Base-by-base conservation (phyloP, 2,113 vertebrate species). In the Ploceus nigricollis region DNA sequence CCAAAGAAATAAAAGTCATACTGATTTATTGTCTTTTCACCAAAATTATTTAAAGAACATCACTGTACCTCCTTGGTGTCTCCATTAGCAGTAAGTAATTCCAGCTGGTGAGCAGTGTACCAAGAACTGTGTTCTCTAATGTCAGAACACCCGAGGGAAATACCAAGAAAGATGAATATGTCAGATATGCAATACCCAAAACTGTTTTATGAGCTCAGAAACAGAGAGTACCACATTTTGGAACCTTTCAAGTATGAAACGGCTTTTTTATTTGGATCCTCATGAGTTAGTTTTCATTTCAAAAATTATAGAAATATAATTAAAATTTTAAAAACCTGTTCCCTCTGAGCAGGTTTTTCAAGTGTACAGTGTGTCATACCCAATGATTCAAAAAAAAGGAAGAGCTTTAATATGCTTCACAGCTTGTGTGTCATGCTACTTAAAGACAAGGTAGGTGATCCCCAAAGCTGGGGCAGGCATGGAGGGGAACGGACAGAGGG, bases 161-260 rank as follows among this genome's bases (percentile, higher is more conserved):
- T 22, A 58, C 18, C 15, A 93, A 91, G 73, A 79, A 70, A 60
- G 39, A 89, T 48, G n/a, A 7, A 18, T 69, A 58, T 80, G 58
- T 77, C 82, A 84, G 53, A 82, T n/a, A 77, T 27, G 17, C 35
- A 51, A 24, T 66, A 66, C 9, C 15, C 57, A 71, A 64, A 90
- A 65, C 7, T 39, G 11, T 37, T 94, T 90, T 68, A 78, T 87
- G 60, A 51, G 44, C 86, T 71, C 30, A 44, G 81, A 75, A 94
- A 53, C 28, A 44, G 82, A 61, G 18, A 78, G 3, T 22, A 63
- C 19, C 50, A 56, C 33, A 77, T 86, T 76, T 65, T 69, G 37
- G 15, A 95, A 14, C 20, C 37, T 88, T 82, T 92, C 82, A 82
- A 78, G 65, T 51, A 86, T 83, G 64, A 95, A 96, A 83, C 66